Evolutionary conservation across 1,140 invertebrate species (phyloP), one percentile per base, ranked within the genome.

Genomic region (Alviniconcha marisindica): DNA sequence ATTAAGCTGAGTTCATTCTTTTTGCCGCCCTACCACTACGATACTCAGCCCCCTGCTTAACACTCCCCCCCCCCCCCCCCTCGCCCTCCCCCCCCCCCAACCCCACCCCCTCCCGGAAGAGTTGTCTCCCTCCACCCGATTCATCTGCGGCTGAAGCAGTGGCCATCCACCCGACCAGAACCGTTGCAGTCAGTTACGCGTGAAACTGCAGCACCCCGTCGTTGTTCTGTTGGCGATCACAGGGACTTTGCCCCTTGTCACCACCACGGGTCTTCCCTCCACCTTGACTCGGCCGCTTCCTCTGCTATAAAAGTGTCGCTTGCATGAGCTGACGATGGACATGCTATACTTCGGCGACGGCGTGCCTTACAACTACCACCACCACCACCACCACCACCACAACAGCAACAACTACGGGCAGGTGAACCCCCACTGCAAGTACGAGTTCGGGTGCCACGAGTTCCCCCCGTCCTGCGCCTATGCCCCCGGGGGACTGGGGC

Each of bases 271-370:
- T 24, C 10, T n/a, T 63, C 60, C 10, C 44, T 63, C 5, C 7
- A 63, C 21, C 24, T 63, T 24, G 24, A 63, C 60, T n/a, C n/a
- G 44, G 44, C 44, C 44, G 60, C 5, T 24, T 24, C 21, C 60
- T 15, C 36, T 63, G 7, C 31, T 80, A 80, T 80, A 80, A 80
- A 80, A 80, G 60, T 54, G 28, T 40, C 51, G 73, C 24, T 76
- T 21, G 40, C 42, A 21, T 36, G 21, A 71, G 69, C n/a, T 31
- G 73, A 81, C 28, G 42, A 84, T 84, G 83, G 83, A 84, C 79
- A 84, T 84, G 83, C 42, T 84, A 54, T 84, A 84, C 66, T 84
- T 84, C 66, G 83, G 83, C 33, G 83, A 84, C 38, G 83, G 83
- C 36, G 83, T 81, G 21, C 71, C 78, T 15, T 84, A 84, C 80